Conservation (phyloP, 2,113 vertebrate genomes). For the Synchiropus splendidus region DNA sequence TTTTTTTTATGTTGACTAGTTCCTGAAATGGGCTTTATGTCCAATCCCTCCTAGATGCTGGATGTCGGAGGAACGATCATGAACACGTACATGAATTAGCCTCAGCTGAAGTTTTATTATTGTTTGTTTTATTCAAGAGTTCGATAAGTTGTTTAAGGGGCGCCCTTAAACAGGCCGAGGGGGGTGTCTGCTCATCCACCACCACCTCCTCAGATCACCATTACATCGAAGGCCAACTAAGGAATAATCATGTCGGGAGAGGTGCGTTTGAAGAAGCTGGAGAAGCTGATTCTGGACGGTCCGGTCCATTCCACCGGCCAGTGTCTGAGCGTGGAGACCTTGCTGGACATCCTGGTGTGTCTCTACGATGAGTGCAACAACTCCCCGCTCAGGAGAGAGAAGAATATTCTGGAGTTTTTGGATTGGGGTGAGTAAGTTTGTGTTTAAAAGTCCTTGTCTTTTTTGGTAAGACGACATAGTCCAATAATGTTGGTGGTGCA, state of each 20-base stretch:
- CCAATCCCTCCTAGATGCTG: conserved; percentile 16
- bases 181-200: conserved; percentile 14
- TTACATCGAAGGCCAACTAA: conserved; percentile 13
- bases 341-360: conserved; percentile 94
- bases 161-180: conserved; percentile 20
- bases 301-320: conserved; percentile 81
- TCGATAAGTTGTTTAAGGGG: conserved; percentile 32
- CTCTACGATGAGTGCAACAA: conserved; percentile 97
- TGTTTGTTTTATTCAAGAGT: conserved; percentile 38
- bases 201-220: conserved; percentile 14
- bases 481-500: conserved; percentile 45
- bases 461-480: conserved; percentile 39
- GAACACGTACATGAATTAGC: conserved; percentile 24
- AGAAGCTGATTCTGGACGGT: conserved; percentile 92
- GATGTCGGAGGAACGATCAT: conserved; percentile 33
- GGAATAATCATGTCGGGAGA: conserved; percentile 86
- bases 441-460: conserved; percentile 11
- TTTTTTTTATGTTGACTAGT: conserved; percentile 16
- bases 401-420: conserved; percentile 90
- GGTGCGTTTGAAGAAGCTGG: conserved; percentile 96
- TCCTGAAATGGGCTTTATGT: conserved; percentile 31
- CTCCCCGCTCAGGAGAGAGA: conserved; percentile 91
- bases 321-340: conserved; percentile 89
- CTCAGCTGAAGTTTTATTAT: conserved; percentile 20
- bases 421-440: conserved; percentile 84